A percentile compares a stretch with the other conserved stretches of the same genome.
These are phyloP conservation scores for Rhogogaster chlorosoma DNA, from an alignment of 2,888 invertebrate genomes.

Conservation along the genomic window DNA sequence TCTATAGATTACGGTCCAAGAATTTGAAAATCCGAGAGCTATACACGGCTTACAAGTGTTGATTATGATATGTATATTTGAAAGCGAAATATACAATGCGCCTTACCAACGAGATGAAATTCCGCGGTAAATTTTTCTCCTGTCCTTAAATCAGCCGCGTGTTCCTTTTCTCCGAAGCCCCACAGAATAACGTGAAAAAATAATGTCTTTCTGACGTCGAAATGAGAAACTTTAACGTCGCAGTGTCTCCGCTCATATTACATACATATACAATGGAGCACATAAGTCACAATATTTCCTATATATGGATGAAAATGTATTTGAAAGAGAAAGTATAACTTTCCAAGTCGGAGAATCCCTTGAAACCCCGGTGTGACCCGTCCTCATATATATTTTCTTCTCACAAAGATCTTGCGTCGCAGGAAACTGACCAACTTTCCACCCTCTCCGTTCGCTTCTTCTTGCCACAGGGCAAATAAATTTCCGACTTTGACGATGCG, in stretches of 20 bases:
- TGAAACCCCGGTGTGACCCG: conserved; percentile 35
- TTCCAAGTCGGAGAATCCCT: conserved; percentile 31
- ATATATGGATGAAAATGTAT: conserved; percentile 40
- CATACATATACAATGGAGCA: background rate
- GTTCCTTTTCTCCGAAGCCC: background rate
- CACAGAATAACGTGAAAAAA: background rate
- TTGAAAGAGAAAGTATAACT: conserved; percentile 42
- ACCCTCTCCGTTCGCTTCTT: background rate
- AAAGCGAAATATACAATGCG: background rate
- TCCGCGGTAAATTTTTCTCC: background rate
- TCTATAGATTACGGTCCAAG: background rate
- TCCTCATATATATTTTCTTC: conserved; percentile 13
- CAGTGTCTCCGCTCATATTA: conserved; percentile 23
- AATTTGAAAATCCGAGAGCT: conserved; percentile 26
- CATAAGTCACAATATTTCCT: conserved; percentile 34
- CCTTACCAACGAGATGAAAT: conserved; percentile 15
- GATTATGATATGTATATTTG: background rate
- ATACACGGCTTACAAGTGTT: background rate
- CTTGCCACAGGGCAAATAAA: conserved; percentile 13
- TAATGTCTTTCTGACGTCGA: conserved; percentile 30
- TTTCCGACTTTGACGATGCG: conserved; percentile 9
- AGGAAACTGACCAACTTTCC: conserved; percentile 35
- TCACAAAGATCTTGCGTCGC: conserved; percentile 5
- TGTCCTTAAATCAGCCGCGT: conserved; percentile 14
- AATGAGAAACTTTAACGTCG: conserved; percentile 43